Base-by-base conservation (phyloP, 1,140 invertebrate genomes). In the Drosophila elegans region DNA sequence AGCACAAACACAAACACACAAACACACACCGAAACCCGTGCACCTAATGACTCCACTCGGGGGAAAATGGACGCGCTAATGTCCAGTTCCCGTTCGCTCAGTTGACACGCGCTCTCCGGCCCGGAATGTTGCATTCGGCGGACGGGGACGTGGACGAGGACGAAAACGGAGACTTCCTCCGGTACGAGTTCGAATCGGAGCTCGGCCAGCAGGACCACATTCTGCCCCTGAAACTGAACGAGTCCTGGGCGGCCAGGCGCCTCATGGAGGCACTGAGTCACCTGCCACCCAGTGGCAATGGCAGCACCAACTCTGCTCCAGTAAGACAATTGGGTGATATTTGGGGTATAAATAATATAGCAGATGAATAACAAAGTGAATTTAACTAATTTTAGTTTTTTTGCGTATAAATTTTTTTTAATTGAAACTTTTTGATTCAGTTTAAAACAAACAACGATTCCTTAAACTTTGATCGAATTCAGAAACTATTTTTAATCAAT, bases 181-280 rank as follows among this genome's bases (percentile, higher is more conserved):
- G 49, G 32, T 55, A 44, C 34, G 49, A 75, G 36, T 34, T 53
- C 16, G 72, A 63, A 39, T 41, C 54, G 1, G 82, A 73, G 11
- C 44, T 49, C 16, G 57, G 74, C 45, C 62, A 79, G 29, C 62
- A 79, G 29, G 83, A 80, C 67, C 78, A 78, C n/a, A 77, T 93
- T 21, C 83, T 94, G 39, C 93, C 94, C 3, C 73, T 94, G 39
- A 93, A 94, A 78, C 91, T 93, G 13, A 93, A 93, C 78, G 93
- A 93, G 60, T 93, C 94, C 3, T 94, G 94, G 94, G 93, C 93
- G n/a, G 93, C 93, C 29, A 91, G 93, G 71, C 93, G 93, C 21
- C 69, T 94, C 4, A 59, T 93, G 57, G 91, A 93, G 61, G 86
- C 89, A 2, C 54, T 93, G 3, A 86, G 82, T 49, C 78, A 90